Conservation (phyloP, 2,888 invertebrate species). For the Marasmarcha lunaedactyla region DNA sequence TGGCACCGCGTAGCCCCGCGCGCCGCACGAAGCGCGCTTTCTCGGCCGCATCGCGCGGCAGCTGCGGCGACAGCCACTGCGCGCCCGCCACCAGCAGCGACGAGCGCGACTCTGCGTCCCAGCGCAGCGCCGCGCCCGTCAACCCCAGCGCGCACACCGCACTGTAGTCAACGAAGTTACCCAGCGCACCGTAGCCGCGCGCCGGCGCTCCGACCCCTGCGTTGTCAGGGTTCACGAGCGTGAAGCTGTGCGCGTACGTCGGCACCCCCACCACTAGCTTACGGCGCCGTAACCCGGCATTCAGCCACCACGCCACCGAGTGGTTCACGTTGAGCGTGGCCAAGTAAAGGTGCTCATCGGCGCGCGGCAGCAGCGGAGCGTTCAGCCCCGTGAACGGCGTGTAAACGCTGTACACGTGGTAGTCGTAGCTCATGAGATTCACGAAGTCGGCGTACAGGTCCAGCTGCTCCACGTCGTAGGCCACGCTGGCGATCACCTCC, state of each 20-base stretch:
- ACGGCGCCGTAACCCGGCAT: conserved; percentile 78
- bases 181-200: conserved; percentile 73
- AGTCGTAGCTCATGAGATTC: conserved; percentile 94
- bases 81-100: conserved; percentile 78
- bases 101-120: conserved; percentile 78
- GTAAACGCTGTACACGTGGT: conserved; percentile 80
- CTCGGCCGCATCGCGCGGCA: conserved; percentile 74
- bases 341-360: conserved; percentile 73
- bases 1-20: conserved; percentile 79
- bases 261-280: conserved; percentile 90
- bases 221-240: conserved; percentile 75
- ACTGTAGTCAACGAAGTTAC: conserved; percentile 79
- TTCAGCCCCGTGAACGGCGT: conserved; percentile 89
- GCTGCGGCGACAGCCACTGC: conserved; percentile 90
- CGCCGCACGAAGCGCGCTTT: conserved; percentile 77
- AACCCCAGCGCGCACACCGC: conserved; percentile 73
- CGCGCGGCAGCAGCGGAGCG: conserved; percentile 78
- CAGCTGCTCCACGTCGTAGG: conserved; percentile 83
- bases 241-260: conserved; percentile 86
- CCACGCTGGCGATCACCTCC: conserved; percentile 76
- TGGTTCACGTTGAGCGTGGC: conserved; percentile 84
- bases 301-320: conserved; percentile 81
- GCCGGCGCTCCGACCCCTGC: conserved; percentile 79
- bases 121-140: conserved; percentile 56
- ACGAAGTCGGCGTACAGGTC: conserved; percentile 86